Base-by-base conservation (phyloP, 1,140 invertebrate genomes). In the Aphidius gifuensis region DNA sequence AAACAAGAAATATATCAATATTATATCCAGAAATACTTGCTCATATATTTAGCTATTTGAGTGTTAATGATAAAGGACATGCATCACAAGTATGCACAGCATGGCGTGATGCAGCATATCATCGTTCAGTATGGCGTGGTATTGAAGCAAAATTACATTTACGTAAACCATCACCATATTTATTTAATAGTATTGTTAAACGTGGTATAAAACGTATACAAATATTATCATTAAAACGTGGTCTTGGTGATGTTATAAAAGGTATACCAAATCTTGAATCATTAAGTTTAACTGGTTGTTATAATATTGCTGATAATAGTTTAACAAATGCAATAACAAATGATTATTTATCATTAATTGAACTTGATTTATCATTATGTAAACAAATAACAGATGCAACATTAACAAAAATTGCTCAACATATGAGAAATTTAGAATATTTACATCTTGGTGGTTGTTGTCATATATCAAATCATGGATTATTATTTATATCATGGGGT, bases 331-430 rank as follows among this genome's bases (percentile, higher is more conserved):
- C 93, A 1, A 90, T 97, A 69, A 83, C 85, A 43, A 82, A 86
- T 9, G 89, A 92, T 61, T 80, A 90, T 58, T 86, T 88, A 39
- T 85, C 87, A 11, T 82, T 97, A 3, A 90, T 87, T 51, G 84
- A 88, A 60, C 83, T 97, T 44, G 92, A 97, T 75, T 83, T 98
- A 9, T 94, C 92, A 5, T 82, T 97, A 51, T 98, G 96, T 82
- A 98, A 98, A 79, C 94, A 96, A 81, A 88, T 97, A 21, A 94
- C 92, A 1, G 94, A 97, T 77, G 87, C 86, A 1, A 90, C 91
- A 39, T 82, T 97, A 5, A 87, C 87, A 7, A 83, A 88, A 68
- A 95, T 97, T 73, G 90, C 92, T 4, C 88, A 93, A 71, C 88
- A 87, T 70, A 78, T 96, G n/a, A 90, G 90, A 77, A 95, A 95